These are phyloP conservation scores for Triplophysa bombifrons DNA, from an alignment of 2,797 vertebrate species.

Conservation along the genomic window DNA sequence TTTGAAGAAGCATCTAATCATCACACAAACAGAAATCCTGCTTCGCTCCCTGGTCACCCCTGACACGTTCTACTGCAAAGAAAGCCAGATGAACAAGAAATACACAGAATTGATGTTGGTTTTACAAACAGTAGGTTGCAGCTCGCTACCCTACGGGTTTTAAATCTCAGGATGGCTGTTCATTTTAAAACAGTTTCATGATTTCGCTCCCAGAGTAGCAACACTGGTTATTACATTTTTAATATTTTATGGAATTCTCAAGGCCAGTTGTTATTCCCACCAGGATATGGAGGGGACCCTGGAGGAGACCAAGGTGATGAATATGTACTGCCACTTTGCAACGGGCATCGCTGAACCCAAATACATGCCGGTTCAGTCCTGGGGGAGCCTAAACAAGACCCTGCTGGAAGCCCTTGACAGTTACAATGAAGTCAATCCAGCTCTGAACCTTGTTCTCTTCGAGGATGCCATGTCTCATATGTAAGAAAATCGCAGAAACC, in stretches of 20 bases:
- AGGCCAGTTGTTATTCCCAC: slow-evolving; percentile 42
- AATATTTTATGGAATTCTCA: slow-evolving; percentile 49
- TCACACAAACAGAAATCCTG: slow-evolving; percentile 41
- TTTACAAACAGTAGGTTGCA: slow-evolving; percentile 17
- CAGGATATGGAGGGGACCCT: slow-evolving; percentile 81
- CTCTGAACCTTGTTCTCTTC: slow-evolving; percentile 90
- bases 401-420: slow-evolving; percentile 84
- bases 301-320: slow-evolving; percentile 77
- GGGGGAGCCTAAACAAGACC: slow-evolving; percentile 83
- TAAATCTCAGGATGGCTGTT: background rate
- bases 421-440: slow-evolving; percentile 90
- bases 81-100: slow-evolving; percentile 29
- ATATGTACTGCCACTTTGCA: slow-evolving; percentile 92
- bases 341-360: slow-evolving; percentile 81
- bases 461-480: slow-evolving; percentile 93
- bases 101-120: slow-evolving; percentile 4
- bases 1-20: slow-evolving; percentile 43
- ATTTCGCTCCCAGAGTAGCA: slow-evolving; percentile 1
- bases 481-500: slow-evolving; percentile 73
- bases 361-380: slow-evolving; percentile 84
- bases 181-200: slow-evolving; percentile 16
- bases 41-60: slow-evolving; percentile 17
- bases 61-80: slow-evolving; percentile 38
- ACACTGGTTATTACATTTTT: slow-evolving; percentile 38
- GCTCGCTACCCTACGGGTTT: slow-evolving; percentile 3